phyloP scores from a whole-genome alignment of 1,140 invertebrate genomes.

The Glomeris maerens region DNA sequence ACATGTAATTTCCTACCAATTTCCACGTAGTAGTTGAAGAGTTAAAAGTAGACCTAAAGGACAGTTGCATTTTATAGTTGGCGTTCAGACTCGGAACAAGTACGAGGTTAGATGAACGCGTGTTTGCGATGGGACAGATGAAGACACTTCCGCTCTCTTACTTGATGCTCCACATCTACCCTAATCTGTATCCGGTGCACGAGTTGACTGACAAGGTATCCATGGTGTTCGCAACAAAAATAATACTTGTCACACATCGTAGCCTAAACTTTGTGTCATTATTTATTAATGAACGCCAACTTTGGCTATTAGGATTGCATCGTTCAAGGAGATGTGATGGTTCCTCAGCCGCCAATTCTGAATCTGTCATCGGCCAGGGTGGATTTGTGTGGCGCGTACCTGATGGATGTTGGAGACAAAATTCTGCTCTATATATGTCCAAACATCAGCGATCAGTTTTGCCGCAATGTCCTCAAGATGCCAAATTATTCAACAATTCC shows the following conservation, averaged over 20 bases:
- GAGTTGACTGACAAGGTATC: conserved; percentile 46
- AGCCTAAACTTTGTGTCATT: no score
- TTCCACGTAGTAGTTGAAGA: neutral
- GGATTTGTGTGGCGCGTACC: conserved; percentile 74
- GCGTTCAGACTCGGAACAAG: conserved; percentile 74
- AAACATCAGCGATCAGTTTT: conserved; percentile 55
- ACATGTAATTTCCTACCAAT: conserved; percentile 52
- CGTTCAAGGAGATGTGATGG: conserved; percentile 22
- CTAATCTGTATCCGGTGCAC: conserved; percentile 84
- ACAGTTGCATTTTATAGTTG: conserved; percentile 35
- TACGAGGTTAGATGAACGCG: conserved; percentile 80
- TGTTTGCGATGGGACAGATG: conserved; percentile 84
- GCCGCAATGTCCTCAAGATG: conserved; percentile 54
- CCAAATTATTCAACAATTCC: conserved; percentile 44
- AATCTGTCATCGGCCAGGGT: conserved; percentile 53
- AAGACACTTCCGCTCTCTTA: conserved; percentile 70
- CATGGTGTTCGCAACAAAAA: conserved; percentile 8
- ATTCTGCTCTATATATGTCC: conserved; percentile 80
- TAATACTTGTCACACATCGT: neutral
- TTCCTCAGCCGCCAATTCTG: conserved; percentile 36
- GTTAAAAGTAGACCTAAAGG: neutral
- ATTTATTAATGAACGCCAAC: no score
- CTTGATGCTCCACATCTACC: conserved; percentile 77
- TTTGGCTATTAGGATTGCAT: conserved; percentile 24
- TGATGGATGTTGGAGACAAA: conserved; percentile 71